Evolutionary conservation across 2,797 vertebrate genomes (phyloP).

Genomic region (Momotus momota): DNA sequence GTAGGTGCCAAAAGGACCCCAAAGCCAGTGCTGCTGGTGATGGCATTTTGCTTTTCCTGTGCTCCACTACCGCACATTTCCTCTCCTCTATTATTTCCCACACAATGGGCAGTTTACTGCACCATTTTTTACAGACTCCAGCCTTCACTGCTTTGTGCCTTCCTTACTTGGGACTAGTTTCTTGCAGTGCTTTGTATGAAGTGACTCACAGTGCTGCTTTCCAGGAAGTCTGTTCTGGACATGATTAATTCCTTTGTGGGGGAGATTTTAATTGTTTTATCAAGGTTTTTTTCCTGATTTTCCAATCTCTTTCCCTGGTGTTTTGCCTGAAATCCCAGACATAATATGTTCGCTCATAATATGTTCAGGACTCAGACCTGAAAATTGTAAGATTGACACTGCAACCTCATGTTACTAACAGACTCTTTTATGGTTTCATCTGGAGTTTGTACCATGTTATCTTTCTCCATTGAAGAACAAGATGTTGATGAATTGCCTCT

Average conservation of each 20-base stretch:
- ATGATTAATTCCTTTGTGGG: not conserved
- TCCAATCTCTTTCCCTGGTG: constrained; percentile 3
- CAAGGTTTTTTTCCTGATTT: constrained; percentile 1
- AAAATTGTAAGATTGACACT: not conserved
- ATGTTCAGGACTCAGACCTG: not conserved
- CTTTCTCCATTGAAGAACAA: not conserved
- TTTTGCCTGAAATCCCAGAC: constrained; percentile 42
- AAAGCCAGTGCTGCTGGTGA: fast-evolving
- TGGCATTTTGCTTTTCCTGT: not conserved
- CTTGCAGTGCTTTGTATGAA: not conserved
- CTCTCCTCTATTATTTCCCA: not conserved
- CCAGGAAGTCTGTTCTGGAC: constrained; percentile 27
- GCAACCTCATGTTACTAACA: not conserved
- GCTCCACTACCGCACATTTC: fast-evolving
- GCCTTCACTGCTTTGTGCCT: not conserved
- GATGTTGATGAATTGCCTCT: not conserved
- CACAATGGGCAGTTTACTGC: not conserved
- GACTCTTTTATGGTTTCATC: not conserved
- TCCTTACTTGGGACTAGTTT: not conserved
- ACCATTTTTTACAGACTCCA: not conserved
- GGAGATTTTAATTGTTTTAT: constrained; percentile 53
- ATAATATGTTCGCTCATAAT: constrained; percentile 15
- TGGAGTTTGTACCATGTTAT: not conserved
- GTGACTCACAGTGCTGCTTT: constrained; percentile 5
- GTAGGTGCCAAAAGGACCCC: not conserved